Evolutionary conservation across 2,888 invertebrate species (phyloP).

Genomic region (Pyralis farinalis): DNA sequence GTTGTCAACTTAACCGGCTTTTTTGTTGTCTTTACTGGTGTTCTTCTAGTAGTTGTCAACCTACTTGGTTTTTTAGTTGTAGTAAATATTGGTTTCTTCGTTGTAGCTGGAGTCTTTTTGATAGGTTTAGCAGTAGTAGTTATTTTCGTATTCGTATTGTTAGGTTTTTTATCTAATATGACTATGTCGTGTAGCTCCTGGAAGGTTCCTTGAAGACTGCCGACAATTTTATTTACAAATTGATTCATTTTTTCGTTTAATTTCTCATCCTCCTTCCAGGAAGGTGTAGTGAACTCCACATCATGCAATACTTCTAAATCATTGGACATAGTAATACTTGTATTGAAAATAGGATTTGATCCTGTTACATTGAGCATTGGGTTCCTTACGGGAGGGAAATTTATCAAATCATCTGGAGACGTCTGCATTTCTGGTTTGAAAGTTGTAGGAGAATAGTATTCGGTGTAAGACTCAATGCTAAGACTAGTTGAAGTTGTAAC

Average conservation of each 20-base stretch:
- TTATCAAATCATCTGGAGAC: slow-evolving; percentile 85
- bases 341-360: slow-evolving; percentile 69
- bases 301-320: slow-evolving; percentile 74
- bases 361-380: slow-evolving; percentile 89
- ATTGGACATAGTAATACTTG: slow-evolving; percentile 75
- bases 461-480: slow-evolving; percentile 48
- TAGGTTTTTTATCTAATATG: slow-evolving; percentile 68
- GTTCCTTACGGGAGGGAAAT: slow-evolving; percentile 93
- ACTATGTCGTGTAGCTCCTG: slow-evolving; percentile 90
- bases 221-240: slow-evolving; percentile 91
- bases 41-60: slow-evolving; percentile 56
- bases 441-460: slow-evolving; percentile 53
- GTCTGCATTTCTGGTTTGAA: slow-evolving; percentile 82
- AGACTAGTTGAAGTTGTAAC: slow-evolving; percentile 38
- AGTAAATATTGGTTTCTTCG: slow-evolving; percentile 61
- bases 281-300: slow-evolving; percentile 87
- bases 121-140: slow-evolving; percentile 65
- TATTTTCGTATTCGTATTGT: slow-evolving; percentile 38
- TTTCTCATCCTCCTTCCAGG: slow-evolving; percentile 87
- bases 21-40: slow-evolving; percentile 65
- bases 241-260: slow-evolving; percentile 90
- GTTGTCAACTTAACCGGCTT: slow-evolving; percentile 61
- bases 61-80: slow-evolving; percentile 64
- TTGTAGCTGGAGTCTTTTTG: slow-evolving; percentile 52
- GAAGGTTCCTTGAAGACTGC: slow-evolving; percentile 91